Conservation (phyloP, 2,797 vertebrate species). For the Botia kubotai region DNA sequence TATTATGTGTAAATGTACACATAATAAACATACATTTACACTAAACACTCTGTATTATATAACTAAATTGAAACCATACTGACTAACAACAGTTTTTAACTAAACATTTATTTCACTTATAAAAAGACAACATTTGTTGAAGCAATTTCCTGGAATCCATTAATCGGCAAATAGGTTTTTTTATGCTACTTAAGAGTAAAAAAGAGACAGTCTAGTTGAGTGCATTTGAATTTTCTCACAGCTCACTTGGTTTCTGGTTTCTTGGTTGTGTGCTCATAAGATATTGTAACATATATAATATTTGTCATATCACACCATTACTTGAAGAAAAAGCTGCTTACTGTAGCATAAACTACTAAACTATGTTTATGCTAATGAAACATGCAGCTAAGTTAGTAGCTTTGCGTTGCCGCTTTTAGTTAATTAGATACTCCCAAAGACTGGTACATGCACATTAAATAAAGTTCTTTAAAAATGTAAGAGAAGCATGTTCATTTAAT, state of each 20-base stretch:
- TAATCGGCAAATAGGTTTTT: background rate
- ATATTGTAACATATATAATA: background rate
- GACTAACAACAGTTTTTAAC: background rate
- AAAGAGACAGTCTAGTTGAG: background rate
- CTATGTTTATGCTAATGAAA: too few species aligned
- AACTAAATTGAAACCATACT: background rate
- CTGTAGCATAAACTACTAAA: too few species aligned
- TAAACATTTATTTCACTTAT: background rate
- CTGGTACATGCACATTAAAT: too few species aligned
- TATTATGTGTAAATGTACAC: background rate
- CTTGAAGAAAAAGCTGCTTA: too few species aligned
- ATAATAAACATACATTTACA: background rate
- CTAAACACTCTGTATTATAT: background rate
- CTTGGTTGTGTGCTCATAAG: background rate
- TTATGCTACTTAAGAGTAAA: background rate
- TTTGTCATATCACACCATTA: too few species aligned
- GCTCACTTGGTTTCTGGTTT: background rate
- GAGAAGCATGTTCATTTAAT: too few species aligned
- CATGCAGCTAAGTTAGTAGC: too few species aligned
- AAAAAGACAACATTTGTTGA: too few species aligned
- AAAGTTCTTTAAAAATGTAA: too few species aligned
- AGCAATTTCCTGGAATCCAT: background rate
- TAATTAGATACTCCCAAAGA: too few species aligned
- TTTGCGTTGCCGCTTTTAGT: too few species aligned
- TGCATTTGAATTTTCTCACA: background rate